Evolutionary conservation across 2,797 vertebrate species (phyloP), one percentile per base, ranked within the genome.

Genomic region (Nannoperca obscura): DNA sequence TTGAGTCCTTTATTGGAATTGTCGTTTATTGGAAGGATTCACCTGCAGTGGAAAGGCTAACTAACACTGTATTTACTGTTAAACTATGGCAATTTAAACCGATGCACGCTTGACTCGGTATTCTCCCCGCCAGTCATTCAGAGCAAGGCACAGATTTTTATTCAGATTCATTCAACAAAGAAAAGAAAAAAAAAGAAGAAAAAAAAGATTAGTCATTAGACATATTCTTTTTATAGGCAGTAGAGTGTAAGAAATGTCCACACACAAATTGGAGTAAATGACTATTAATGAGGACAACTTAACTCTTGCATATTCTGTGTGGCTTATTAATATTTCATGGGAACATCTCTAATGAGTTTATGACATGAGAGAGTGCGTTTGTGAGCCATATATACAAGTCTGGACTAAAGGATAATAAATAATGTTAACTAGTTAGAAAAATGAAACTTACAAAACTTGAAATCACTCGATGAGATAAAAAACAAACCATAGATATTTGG

Each of bases 321-420:
- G 71, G 59, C 52, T 87, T 77, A 80, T 71, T 80, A 67, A 70
- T 78, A 73, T 71, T 70, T 53, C 44, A 76, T 46, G 74, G 42
- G 52, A 74, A 76, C 7, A 50, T 27, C 7, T 67, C 15, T 17
- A 50, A 62, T 58, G n/a, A 52, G 20, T 52, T 46, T 6, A 65
- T 49, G 30, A 76, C 27, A 58, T 27, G n/a, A 84, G 61, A 76
- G 32, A 70, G 50, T 47, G 54, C 76, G 60, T 71, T 60, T 80
- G 27, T 80, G 42, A 69, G 30, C 57, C 60, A 84, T 80, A 85
- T 83, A 89, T 83, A 90, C 57, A 65, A 73, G 55, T 69, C 22
- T 65, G 57, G 62, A 86, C 54, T 69, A 64, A 71, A 63, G 38
- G 34, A 84, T 74, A 89, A 91, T 89, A 92, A 91, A 92, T 91